Conservation (phyloP, 2,797 vertebrate genomes). For the Urophycis tenuis region DNA sequence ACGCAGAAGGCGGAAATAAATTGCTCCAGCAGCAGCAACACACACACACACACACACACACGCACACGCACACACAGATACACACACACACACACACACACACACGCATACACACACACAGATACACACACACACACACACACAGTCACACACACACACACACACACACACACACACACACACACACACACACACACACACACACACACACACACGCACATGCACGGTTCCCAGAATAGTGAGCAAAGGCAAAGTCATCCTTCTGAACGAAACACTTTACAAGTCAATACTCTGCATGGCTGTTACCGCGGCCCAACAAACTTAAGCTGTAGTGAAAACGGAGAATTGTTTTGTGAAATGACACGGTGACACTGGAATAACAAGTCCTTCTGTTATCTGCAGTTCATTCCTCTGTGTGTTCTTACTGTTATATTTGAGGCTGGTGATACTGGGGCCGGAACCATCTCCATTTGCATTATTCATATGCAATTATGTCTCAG, state of each 20-base stretch:
- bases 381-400: neutral
- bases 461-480: neutral
- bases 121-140: neutral
- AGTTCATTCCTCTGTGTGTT: neutral
- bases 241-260: neutral
- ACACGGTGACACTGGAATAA: neutral
- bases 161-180: neutral
- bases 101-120: neutral
- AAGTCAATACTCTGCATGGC: neutral
- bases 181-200: neutral
- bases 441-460: neutral
- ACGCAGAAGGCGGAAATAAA: neutral
- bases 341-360: neutral
- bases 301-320: neutral
- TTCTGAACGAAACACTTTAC: neutral
- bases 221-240: neutral
- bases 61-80: neutral
- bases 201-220: neutral
- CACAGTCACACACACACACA: neutral
- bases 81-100: neutral
- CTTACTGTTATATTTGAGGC: neutral
- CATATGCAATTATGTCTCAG: neutral
- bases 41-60: neutral
- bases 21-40: neutral
- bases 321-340: neutral